A percentile compares a stretch with the other conserved stretches of the same genome.
Conservation (phyloP, 2,113 vertebrate species). For the Leucopternis melanops region DNA sequence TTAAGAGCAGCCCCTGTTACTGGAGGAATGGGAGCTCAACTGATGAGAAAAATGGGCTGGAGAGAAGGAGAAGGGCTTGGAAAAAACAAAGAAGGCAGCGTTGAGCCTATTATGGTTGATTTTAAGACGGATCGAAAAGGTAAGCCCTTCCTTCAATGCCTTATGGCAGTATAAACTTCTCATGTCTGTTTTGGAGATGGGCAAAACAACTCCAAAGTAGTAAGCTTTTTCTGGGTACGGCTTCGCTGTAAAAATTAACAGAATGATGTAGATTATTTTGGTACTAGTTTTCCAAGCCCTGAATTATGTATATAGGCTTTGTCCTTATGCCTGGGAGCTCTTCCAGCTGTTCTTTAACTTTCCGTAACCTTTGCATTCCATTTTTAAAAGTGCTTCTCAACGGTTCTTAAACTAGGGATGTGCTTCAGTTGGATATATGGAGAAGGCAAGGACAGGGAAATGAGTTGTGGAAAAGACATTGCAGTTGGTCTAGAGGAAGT, state of each 20-base stretch:
- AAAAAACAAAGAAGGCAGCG: slow-evolving; percentile 92
- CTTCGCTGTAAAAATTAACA: background rate
- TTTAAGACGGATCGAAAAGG: slow-evolving; percentile 98
- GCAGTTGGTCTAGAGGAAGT: background rate
- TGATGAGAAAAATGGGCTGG: slow-evolving; percentile 99
- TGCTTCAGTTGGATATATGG: background rate
- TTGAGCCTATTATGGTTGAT: slow-evolving; percentile 94
- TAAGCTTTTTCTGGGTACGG: background rate
- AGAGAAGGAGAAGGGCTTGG: slow-evolving; percentile 92
- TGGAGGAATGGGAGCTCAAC: slow-evolving; percentile 93
- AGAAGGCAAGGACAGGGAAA: background rate
- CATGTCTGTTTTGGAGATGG: background rate
- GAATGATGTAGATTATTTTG: background rate
- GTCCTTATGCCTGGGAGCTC: background rate
- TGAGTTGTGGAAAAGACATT: background rate
- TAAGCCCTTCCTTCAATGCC: slow-evolving; percentile 30
- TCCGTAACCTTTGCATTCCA: background rate
- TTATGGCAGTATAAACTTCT: background rate
- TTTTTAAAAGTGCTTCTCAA: background rate
- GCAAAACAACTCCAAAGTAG: background rate
- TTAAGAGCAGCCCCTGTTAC: slow-evolving; percentile 92
- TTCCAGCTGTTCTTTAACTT: background rate
- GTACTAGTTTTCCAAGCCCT: background rate
- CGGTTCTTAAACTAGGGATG: background rate
- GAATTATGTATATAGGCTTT: background rate